These are phyloP conservation scores for Philotrypesis tridentata DNA, from an alignment of 1,140 invertebrate genomes.

Conservation along the genomic window DNA sequence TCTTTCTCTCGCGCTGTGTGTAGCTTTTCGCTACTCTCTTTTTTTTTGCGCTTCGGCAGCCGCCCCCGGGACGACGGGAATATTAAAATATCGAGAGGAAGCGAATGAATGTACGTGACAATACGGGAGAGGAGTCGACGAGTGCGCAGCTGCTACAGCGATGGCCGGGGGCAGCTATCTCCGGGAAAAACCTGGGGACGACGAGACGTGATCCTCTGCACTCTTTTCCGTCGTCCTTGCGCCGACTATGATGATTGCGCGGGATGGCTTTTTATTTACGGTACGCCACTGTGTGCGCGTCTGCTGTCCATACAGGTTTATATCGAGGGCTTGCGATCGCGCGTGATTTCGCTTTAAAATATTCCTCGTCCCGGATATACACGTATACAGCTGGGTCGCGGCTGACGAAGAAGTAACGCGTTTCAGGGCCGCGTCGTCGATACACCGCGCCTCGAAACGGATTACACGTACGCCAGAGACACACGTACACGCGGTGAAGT, in stretches of 20 bases:
- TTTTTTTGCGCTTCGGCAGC: background rate
- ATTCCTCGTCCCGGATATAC: too few species aligned
- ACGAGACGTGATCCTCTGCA: too few species aligned
- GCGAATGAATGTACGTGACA: conserved; percentile 53
- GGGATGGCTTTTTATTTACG: background rate
- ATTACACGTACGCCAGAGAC: background rate
- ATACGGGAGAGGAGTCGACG: conserved; percentile 31
- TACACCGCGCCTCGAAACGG: background rate
- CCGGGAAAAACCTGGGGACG: conserved; percentile 4
- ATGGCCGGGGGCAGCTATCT: conserved; percentile 49
- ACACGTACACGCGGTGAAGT: background rate
- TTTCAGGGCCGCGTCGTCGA: too few species aligned
- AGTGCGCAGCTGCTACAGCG: conserved; percentile 22
- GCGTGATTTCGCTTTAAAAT: too few species aligned
- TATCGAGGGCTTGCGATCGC: too few species aligned
- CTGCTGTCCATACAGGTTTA: too few species aligned
- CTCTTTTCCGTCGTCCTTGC: background rate
- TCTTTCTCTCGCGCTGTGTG: conserved; percentile 48
- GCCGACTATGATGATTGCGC: background rate
- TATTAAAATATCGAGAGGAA: conserved; percentile 64
- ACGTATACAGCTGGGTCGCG: too few species aligned
- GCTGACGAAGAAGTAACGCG: too few species aligned
- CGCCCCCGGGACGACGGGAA: conserved; percentile 39
- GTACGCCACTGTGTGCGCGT: too few species aligned
- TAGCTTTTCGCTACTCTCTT: too few species aligned